Conservation (phyloP, 2,113 vertebrate species). For the Carassius carassius region DNA sequence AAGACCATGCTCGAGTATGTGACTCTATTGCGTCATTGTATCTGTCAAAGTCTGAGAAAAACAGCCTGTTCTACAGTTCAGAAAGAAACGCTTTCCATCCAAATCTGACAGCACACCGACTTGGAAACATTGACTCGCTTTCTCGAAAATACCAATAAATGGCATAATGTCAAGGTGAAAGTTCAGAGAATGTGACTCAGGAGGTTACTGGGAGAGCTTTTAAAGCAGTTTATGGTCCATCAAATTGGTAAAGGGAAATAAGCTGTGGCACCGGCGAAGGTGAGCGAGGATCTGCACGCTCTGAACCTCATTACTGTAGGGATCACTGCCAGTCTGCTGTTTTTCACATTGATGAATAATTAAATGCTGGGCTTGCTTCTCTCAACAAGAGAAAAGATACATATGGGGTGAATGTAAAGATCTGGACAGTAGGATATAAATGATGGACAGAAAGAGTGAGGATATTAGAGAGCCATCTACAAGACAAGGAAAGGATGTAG, state of each 20-base stretch:
- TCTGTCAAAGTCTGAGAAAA: background rate
- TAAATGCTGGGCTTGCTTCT: background rate
- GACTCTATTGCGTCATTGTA: background rate
- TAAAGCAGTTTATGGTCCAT: conserved; percentile 34
- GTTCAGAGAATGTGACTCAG: background rate
- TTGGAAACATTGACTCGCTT: background rate
- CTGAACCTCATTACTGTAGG: conserved; percentile 26
- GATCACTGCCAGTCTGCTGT: conserved; percentile 24
- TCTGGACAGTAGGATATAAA: background rate
- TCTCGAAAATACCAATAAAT: background rate
- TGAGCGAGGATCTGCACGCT: background rate
- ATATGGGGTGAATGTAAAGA: background rate
- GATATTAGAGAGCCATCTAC: background rate
- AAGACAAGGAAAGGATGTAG: background rate
- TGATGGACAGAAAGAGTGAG: background rate
- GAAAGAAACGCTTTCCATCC: background rate
- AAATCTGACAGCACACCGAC: background rate
- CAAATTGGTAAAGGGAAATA: conserved; percentile 18
- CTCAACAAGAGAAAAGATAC: background rate
- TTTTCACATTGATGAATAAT: conserved; percentile 22
- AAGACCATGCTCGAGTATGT: too few species aligned
- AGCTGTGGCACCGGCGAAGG: conserved; percentile 25
- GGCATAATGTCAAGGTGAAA: background rate
- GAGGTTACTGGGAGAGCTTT: background rate
- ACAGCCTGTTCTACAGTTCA: background rate